Evolutionary conservation across 1,140 invertebrate species (phyloP).

Genomic region (Drosophila oshimai): DNA sequence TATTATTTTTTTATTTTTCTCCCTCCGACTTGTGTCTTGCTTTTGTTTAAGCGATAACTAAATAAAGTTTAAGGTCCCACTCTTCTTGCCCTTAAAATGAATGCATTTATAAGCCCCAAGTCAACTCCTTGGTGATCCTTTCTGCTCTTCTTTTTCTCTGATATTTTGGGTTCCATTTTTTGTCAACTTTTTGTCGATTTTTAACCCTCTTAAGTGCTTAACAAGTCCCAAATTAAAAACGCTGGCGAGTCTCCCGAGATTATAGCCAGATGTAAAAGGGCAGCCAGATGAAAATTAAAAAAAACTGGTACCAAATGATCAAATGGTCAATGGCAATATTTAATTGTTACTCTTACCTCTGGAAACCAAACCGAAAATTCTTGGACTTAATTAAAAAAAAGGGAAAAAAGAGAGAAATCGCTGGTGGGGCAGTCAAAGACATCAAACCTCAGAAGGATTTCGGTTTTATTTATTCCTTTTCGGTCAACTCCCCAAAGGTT

Average conservation of each 20-base stretch:
- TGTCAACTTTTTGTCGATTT: slow-evolving; percentile 74
- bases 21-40: slow-evolving; percentile 6
- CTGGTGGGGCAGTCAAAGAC: slow-evolving; percentile 20
- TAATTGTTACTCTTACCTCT: slow-evolving; percentile 54
- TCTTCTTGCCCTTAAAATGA: slow-evolving; percentile 21
- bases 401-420: slow-evolving; percentile 9
- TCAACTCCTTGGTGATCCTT: slow-evolving; percentile 43
- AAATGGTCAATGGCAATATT: slow-evolving; percentile 70
- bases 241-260: slow-evolving; percentile 59
- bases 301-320: slow-evolving; percentile 61
- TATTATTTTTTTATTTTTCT: slow-evolving; percentile 19
- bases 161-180: slow-evolving; percentile 14
- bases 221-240: slow-evolving; percentile 76
- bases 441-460: slow-evolving; percentile 37
- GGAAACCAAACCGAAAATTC: slow-evolving; percentile 5
- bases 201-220: slow-evolving; percentile 78
- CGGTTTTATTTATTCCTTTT: slow-evolving; percentile 24
- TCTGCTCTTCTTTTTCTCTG: background rate
- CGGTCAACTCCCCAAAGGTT: slow-evolving; percentile 28
- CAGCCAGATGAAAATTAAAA: slow-evolving; percentile 34
- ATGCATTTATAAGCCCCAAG: slow-evolving; percentile 62
- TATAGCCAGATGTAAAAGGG: slow-evolving; percentile 46
- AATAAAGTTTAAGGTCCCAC: slow-evolving; percentile 58
- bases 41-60: slow-evolving; percentile 74
- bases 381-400: slow-evolving; percentile 59